These are phyloP conservation scores for Leucophora obtusa DNA, from an alignment of 2,888 invertebrate species.

Conservation along the genomic window DNA sequence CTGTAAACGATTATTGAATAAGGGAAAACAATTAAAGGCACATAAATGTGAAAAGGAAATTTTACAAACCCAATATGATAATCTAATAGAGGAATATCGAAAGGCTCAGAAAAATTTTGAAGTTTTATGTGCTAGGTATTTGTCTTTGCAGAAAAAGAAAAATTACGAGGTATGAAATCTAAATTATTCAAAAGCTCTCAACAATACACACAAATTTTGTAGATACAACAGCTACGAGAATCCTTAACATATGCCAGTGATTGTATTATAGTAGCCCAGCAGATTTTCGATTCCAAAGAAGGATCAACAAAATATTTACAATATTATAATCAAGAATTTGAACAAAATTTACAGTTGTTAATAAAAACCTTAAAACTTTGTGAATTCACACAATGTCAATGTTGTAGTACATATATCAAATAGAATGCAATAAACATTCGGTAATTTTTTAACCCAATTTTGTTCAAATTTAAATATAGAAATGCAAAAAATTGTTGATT, in stretches of 20 bases:
- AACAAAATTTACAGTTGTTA: slow-evolving; percentile 70
- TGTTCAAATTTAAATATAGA: too few relatives aligned
- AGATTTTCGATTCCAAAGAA: slow-evolving; percentile 62
- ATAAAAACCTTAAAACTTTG: slow-evolving; percentile 68
- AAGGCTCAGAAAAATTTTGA: neutral
- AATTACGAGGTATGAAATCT: neutral
- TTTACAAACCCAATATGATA: neutral
- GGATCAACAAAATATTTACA: slow-evolving; percentile 38
- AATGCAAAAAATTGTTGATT: too few relatives aligned
- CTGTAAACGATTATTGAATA: slow-evolving; percentile 72
- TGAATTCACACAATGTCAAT: slow-evolving; percentile 30
- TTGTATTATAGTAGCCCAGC: slow-evolving; percentile 69
- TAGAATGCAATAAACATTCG: too few relatives aligned
- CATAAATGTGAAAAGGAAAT: slow-evolving; percentile 53
- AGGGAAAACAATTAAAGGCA: slow-evolving; percentile 70
- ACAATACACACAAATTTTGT: neutral
- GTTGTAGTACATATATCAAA: neutral
- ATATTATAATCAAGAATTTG: slow-evolving; percentile 65
- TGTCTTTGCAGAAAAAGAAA: neutral
- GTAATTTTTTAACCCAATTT: too few relatives aligned
- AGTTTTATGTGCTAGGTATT: neutral
- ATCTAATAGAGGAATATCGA: neutral
- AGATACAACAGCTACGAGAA: slow-evolving; percentile 69
- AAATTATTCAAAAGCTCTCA: neutral
- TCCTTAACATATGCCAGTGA: slow-evolving; percentile 71